Evolutionary conservation across 2,797 vertebrate species (phyloP), one percentile per base, ranked within the genome.

Genomic region (Ictinia mississippiensis): DNA sequence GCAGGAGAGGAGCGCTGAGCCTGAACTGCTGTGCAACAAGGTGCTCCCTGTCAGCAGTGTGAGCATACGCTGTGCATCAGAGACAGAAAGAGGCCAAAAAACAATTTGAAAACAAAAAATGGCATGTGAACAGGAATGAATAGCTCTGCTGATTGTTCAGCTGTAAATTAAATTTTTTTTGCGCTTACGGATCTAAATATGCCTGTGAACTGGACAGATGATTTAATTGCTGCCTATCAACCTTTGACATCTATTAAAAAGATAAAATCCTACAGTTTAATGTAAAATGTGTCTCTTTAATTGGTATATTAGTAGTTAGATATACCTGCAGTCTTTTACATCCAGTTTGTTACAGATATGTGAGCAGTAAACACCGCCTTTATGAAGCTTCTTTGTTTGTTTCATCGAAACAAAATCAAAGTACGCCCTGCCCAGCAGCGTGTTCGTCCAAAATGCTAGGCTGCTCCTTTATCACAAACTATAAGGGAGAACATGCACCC

Each of bases 401-500:
- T 62, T 59, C 59, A 66, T 50, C 10, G 8, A 2, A 56, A 56
- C 7, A 38, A 37, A 93, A 75, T 15, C 12, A 42, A 61, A 55
- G 15, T 7, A 26, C 25, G 9, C 17, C n/a, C 40, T 67, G 49
- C 33, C 42, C 42, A 20, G 21, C 19, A 18, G 9, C 2, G 9
- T 14, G 56, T 3, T 73, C 15, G 21, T 90, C 71, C 35, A 26
- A 82, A 87, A 74, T 5, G 4, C 23, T 20, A 12, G 25, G 23
- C n/a, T 89, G 21, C 38, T 88, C 17, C 50, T 59, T 49, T 25
- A 25, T 21, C 73, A 38, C 37, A 49, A 40, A 28, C n/a, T 13
- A 1, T 8, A 31, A 65, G 22, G 31, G 21, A 70, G 8, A 47
- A 49, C 0, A 42, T 0, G 0, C 25, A 63, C 9, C 16, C 11